These are phyloP conservation scores for Drosophila lini DNA, from an alignment of 1,140 invertebrate species.

Conservation along the genomic window DNA sequence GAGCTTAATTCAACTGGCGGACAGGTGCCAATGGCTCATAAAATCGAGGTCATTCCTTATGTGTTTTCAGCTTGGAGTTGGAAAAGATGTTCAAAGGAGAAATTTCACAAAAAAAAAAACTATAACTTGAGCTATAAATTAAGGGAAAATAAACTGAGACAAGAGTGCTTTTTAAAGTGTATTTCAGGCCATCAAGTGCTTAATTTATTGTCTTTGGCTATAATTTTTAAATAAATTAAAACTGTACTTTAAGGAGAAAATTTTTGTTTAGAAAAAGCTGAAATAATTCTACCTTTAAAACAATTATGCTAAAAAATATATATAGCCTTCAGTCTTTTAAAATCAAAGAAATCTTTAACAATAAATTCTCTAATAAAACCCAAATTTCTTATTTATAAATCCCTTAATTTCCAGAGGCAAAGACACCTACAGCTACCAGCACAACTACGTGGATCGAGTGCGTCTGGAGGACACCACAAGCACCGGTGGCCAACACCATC, in stretches of 20 bases:
- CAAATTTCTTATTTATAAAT: background rate
- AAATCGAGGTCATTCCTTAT: conserved; percentile 22
- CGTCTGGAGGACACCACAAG: conserved; percentile 30
- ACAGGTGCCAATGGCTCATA: conserved; percentile 38
- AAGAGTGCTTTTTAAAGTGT: background rate
- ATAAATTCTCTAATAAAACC: background rate
- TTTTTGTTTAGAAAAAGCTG: too few relatives aligned
- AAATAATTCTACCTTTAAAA: too few relatives aligned
- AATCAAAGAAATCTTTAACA: background rate
- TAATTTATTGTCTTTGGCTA: background rate
- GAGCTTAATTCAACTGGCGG: conserved; percentile 27
- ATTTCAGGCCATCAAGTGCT: background rate
- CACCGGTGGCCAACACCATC: conserved; percentile 5
- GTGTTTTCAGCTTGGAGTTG: background rate
- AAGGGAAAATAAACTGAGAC: background rate
- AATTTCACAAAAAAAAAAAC: background rate
- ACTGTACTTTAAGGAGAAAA: background rate
- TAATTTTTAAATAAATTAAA: background rate
- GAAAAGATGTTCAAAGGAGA: background rate
- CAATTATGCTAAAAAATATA: too few relatives aligned
- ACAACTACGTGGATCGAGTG: conserved; percentile 45
- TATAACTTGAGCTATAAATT: background rate
- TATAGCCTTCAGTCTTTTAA: too few relatives aligned
- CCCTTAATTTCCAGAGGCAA: conserved; percentile 44
- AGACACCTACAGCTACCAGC: conserved; percentile 73